phyloP scores from a whole-genome alignment of 2,113 vertebrate species.

The Pelodiscus sinensis region DNA sequence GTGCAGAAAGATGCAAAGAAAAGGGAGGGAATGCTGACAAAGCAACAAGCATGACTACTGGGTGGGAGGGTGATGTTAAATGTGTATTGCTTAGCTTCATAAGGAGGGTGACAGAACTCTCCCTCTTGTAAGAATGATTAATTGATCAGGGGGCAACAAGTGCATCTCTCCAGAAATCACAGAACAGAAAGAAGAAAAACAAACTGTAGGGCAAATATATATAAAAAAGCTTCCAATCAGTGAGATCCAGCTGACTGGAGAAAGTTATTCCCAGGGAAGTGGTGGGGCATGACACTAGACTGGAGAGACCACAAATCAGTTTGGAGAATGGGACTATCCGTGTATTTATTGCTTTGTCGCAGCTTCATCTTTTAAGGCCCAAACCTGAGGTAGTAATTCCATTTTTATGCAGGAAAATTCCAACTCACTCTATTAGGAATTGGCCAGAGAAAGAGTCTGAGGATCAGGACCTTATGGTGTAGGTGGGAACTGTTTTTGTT shows the following conservation, averaged over 20 bases:
- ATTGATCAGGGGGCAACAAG: slow-evolving; percentile 13
- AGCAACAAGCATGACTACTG: neutral
- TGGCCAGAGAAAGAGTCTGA: too few relatives aligned
- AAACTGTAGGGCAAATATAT: slow-evolving; percentile 7
- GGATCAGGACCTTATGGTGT: too few relatives aligned
- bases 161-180: slow-evolving; percentile 36
- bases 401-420: too few relatives aligned
- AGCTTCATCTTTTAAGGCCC: too few relatives aligned
- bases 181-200: slow-evolving; percentile 35
- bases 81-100: neutral
- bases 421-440: too few relatives aligned
- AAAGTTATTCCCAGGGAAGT: slow-evolving; percentile 24
- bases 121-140: neutral
- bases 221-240: neutral
- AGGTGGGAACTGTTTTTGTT: too few relatives aligned
- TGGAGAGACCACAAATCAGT: neutral
- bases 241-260: slow-evolving; percentile 1
- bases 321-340: too few relatives aligned
- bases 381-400: too few relatives aligned
- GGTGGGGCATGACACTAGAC: neutral
- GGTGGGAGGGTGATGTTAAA: neutral
- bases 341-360: too few relatives aligned
- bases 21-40: neutral
- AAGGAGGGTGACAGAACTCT: neutral
- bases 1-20: neutral